Evolutionary conservation across 2,113 vertebrate species (phyloP), one percentile per base, ranked within the genome.

Genomic region (Ophiodon elongatus): DNA sequence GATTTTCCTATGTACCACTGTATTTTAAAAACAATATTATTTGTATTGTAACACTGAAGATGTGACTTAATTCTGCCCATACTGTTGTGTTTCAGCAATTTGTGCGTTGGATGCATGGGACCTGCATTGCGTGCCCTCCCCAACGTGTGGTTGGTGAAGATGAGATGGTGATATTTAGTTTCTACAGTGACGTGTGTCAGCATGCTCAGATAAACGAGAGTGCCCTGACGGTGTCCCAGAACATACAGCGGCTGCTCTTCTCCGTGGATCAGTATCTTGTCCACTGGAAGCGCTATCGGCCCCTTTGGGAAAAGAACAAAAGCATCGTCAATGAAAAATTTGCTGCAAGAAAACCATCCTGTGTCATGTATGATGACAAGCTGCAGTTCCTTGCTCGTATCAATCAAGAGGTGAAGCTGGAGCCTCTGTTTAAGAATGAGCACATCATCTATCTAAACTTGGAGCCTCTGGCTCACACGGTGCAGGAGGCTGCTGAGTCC

Each of bases 81-180:
- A 21, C 59, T 43, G 64, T 72, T 59, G 14, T n/a, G 8, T 74
- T 76, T 8, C 72, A 99, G 98, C 81, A 91, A 56, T 99, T 99
- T 60, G 35, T 96, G 2, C 98, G 98, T 1, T 99, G 98, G 98
- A 98, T 98, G 97, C 93, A 91, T 0, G 97, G 97, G 25, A 97
- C 96, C 0, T 99, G 98, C 75, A 94, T 97, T 2, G 96, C 97
- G 14, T 99, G 98, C 84, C 96, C 96, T 10, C 95, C 97, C 4
- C 97, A 97, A 87, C 93, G 9, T 0, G 74, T 94, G 1, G 87
- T 85, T 0, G 85, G 82, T 21, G 95, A 95, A 0, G 96, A 97
- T 0, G 96, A 98, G 77, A 33, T 94, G 0, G 52, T 96, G 29
- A 74, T 87, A 1, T 91, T 98, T 45, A 98, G 76, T 84, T 99